phyloP scores from a whole-genome alignment of 2,797 vertebrate genomes.

The Diplodus puntazzo region DNA sequence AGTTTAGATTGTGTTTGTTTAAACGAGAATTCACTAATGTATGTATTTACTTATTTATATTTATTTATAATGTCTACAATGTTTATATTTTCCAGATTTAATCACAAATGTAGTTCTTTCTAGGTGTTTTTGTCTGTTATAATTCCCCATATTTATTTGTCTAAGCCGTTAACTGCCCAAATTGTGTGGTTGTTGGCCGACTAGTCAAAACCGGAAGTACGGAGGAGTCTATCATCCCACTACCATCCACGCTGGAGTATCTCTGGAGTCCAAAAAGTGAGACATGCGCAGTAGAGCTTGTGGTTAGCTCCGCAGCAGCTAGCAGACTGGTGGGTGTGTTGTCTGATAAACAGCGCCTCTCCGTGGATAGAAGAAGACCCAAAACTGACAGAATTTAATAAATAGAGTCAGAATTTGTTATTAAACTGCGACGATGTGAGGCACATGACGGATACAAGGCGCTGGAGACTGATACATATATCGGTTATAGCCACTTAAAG shows the following conservation, averaged over 20 bases:
- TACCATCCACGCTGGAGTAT: fast-evolving
- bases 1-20: background rate
- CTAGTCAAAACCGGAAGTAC: conserved; percentile 18
- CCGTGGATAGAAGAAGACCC: conserved; percentile 37
- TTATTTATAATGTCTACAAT: background rate
- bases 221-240: fast-evolving
- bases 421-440: background rate
- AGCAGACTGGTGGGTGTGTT: background rate
- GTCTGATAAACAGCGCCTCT: conserved; percentile 68
- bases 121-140: too few relatives aligned
- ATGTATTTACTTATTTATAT: background rate
- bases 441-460: background rate
- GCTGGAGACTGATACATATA: background rate
- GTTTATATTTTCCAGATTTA: too few relatives aligned
- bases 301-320: background rate
- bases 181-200: background rate
- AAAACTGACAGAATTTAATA: background rate
- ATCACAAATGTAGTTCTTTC: too few relatives aligned
- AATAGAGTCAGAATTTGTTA: background rate
- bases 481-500: fast-evolving
- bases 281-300: conserved; percentile 48
- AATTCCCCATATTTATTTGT: background rate
- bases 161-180: too few relatives aligned
- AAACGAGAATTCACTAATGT: background rate
- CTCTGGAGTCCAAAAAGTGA: background rate